Conservation (phyloP, 2,888 invertebrate genomes). For the Ormyrus nitidulus region DNA sequence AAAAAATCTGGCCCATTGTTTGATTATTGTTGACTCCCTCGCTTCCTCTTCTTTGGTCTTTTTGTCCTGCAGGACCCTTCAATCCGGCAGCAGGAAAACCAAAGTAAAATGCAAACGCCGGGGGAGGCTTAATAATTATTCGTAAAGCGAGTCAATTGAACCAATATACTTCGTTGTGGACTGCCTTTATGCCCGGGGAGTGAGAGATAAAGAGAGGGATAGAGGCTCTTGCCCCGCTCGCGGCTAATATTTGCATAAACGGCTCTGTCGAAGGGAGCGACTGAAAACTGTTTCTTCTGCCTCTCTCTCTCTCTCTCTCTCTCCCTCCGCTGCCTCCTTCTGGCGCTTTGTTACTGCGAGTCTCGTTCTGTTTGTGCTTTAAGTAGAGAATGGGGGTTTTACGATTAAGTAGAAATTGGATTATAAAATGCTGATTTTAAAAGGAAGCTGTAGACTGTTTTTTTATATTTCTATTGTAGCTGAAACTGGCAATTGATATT, state of each 20-base stretch:
- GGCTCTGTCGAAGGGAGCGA: constrained; percentile 40
- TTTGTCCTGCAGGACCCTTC: neutral
- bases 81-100: neutral
- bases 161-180: constrained; percentile 48
- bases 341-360: neutral
- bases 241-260: constrained; percentile 55
- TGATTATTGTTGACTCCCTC: constrained; percentile 16
- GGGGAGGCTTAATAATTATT: constrained; percentile 48
- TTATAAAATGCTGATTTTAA: no score
- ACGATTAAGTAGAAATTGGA: no score
- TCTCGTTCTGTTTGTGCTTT: neutral
- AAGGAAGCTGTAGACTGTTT: no score
- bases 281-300: constrained; percentile 21
- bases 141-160: constrained; percentile 48
- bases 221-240: constrained; percentile 31
- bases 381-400: no score
- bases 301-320: neutral
- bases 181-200: neutral
- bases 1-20: constrained; percentile 17
- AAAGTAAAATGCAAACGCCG: constrained; percentile 6
- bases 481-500: no score
- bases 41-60: constrained; percentile 9
- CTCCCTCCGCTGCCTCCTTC: neutral
- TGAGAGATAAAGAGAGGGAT: constrained; percentile 7
- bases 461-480: no score